Conservation (phyloP, 2,113 vertebrate species). For the Hemiscyllium ocellatum region DNA sequence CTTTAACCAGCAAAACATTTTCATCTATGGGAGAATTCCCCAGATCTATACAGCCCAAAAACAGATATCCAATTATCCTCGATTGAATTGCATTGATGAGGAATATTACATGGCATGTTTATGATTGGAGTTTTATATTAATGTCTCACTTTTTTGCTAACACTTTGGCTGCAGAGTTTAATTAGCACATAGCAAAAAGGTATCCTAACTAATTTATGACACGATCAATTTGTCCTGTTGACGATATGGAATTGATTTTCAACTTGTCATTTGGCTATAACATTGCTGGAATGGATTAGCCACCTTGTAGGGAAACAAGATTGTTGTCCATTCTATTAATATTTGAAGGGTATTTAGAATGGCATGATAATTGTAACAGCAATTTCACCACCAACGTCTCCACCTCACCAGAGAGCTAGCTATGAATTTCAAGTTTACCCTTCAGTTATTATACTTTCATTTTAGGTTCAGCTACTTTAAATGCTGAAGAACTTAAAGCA, state of each 20-base stretch:
- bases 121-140: neutral
- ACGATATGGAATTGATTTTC: neutral
- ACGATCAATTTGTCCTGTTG: neutral
- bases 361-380: neutral
- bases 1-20: no score
- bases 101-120: neutral
- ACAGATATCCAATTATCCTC: neutral
- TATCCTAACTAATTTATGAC: neutral
- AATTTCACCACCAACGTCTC: neutral
- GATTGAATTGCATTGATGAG: neutral
- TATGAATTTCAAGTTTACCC: neutral
- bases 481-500: neutral
- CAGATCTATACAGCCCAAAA: neutral
- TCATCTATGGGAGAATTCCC: neutral
- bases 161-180: neutral
- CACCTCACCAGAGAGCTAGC: neutral
- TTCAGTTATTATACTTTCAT: neutral
- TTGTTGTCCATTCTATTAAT: neutral
- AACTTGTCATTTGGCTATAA: neutral
- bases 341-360: neutral
- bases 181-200: neutral
- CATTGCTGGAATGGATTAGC: neutral
- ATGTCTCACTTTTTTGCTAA: neutral
- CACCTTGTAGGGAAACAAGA: neutral
- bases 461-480: neutral